Conservation (phyloP, 2,113 vertebrate species). For the Machaerirhynchus nigripectus region DNA sequence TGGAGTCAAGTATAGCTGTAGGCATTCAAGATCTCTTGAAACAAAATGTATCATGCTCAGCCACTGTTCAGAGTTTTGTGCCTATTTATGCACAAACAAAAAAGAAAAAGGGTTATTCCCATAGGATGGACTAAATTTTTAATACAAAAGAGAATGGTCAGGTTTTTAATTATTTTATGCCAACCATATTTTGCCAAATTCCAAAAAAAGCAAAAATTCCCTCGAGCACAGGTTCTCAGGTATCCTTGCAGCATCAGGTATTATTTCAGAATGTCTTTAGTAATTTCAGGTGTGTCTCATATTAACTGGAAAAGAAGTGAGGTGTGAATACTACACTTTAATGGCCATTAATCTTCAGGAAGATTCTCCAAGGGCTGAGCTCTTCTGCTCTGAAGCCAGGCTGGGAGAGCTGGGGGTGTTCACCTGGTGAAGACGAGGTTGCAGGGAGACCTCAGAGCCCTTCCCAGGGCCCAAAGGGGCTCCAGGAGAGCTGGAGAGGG, state of each 20-base stretch:
- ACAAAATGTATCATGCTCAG: not conserved
- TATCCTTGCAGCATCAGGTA: not conserved
- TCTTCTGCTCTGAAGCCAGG: not conserved
- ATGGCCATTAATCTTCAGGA: slow-evolving; percentile 5
- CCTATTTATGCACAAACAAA: slow-evolving; percentile 1
- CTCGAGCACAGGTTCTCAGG: not conserved
- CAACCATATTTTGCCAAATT: not conserved
- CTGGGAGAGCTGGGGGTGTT: not conserved
- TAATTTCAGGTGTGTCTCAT: not conserved
- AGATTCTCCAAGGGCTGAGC: not conserved
- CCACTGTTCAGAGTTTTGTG: not conserved
- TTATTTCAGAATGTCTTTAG: not conserved
- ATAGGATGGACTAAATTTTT: not conserved
- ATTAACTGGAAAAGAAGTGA: not conserved
- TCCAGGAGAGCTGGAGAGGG: not conserved
- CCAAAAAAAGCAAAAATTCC: not conserved
- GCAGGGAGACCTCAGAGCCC: not conserved
- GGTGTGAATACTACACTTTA: not conserved
- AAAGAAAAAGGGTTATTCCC: not conserved
- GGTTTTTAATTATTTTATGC: not conserved
- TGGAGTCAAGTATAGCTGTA: slow-evolving; percentile 29
- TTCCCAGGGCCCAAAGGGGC: not conserved
- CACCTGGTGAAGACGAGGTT: not conserved
- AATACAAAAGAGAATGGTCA: not conserved
- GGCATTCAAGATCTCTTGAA: not conserved